A percentile compares a stretch with the other conserved stretches of the same genome.
phyloP scores from a whole-genome alignment of 92 coral and sea anemone genomes.

The Phenganax marumi region DNA sequence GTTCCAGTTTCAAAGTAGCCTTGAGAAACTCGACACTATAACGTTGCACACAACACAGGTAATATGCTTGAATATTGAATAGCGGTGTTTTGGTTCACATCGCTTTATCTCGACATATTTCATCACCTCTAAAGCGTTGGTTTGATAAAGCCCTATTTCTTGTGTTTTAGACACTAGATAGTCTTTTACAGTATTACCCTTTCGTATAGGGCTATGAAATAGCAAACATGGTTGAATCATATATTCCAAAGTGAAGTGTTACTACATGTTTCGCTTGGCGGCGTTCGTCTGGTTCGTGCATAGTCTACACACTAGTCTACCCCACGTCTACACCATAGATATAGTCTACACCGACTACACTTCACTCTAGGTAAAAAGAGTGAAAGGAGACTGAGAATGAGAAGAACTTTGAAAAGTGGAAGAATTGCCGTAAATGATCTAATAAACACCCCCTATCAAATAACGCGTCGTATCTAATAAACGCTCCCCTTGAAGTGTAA shows the following conservation, averaged over 20 bases:
- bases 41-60: constrained; percentile 35
- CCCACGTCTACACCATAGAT: too few relatives aligned
- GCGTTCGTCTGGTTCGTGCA: neutral
- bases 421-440: too few relatives aligned
- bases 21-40: constrained; percentile 17
- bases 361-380: neutral
- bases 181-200: neutral
- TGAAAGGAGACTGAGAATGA: too few relatives aligned
- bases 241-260: constrained; percentile 11
- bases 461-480: too few relatives aligned
- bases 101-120: neutral
- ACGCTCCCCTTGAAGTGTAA: too few relatives aligned
- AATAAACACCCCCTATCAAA: too few relatives aligned
- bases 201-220: constrained; percentile 31
- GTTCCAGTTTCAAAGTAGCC: constrained; percentile 24
- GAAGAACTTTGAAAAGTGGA: too few relatives aligned
- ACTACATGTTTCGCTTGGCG: neutral
- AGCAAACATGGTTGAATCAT: constrained; percentile 27
- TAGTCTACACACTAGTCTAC: too few relatives aligned
- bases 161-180: neutral
- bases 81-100: neutral
- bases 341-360: too few relatives aligned
- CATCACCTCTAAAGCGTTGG: neutral
- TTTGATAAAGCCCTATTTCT: neutral
- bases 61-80: neutral